Percentiles rank a stretch among this genome's conserved stretches.
phyloP scores from a whole-genome alignment of 1,140 invertebrate species.

The Drosophila sproati region DNA sequence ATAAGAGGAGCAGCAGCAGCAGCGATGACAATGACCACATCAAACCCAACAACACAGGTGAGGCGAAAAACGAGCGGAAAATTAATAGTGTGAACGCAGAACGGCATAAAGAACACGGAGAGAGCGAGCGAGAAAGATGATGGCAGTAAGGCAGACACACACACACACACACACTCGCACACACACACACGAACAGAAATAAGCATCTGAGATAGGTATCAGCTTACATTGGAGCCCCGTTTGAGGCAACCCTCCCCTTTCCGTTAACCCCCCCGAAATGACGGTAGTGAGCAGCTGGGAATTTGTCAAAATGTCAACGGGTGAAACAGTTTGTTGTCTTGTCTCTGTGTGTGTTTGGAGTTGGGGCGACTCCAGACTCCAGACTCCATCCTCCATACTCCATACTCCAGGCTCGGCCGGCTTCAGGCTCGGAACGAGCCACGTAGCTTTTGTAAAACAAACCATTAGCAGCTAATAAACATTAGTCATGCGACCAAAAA shows the following conservation, averaged over 20 bases:
- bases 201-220: constrained; percentile 76
- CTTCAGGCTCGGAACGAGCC: constrained; percentile 36
- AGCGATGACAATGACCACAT: constrained; percentile 15
- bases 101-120: constrained; percentile 35
- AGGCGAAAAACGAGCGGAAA: constrained; percentile 74
- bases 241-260: constrained; percentile 18
- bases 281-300: constrained; percentile 71
- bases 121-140: constrained; percentile 10
- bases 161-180: background rate
- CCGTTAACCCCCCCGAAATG: constrained; percentile 2
- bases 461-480: constrained; percentile 84
- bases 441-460: constrained; percentile 84
- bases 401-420: constrained; percentile 16
- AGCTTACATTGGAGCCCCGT: constrained; percentile 70
- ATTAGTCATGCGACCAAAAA: constrained; percentile 81
- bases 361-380: constrained; percentile 27
- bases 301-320: constrained; percentile 85
- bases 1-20: constrained; percentile 4
- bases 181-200: constrained; percentile 39
- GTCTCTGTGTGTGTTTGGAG: background rate
- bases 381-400: constrained; percentile 11
- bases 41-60: constrained; percentile 51
- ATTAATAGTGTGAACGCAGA: constrained; percentile 82
- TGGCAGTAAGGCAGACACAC: constrained; percentile 24
- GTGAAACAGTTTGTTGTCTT: constrained; percentile 76